Evolutionary conservation across 1,140 invertebrate genomes (phyloP).

Genomic region (Drosophila sturtevanti): DNA sequence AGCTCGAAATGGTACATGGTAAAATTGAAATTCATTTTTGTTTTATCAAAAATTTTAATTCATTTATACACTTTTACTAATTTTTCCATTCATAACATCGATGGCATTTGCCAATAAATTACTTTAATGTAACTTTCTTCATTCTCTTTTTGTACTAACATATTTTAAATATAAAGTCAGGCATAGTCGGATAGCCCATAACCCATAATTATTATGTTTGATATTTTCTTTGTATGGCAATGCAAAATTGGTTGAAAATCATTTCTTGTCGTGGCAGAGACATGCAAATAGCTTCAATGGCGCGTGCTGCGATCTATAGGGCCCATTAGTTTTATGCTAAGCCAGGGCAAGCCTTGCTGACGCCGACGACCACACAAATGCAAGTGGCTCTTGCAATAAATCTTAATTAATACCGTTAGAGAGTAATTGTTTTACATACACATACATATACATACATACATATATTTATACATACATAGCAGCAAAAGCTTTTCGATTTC

Average conservation of each 20-base stretch:
- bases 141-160: not conserved
- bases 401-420: constrained; percentile 63
- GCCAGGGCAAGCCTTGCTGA: not conserved
- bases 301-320: constrained; percentile 20
- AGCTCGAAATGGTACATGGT: not conserved
- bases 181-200: constrained; percentile 35
- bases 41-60: not conserved
- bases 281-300: constrained; percentile 47
- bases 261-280: constrained; percentile 34
- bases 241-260: constrained; percentile 47
- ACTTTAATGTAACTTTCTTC: not conserved
- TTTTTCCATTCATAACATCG: not conserved
- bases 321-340: constrained; percentile 7
- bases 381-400: constrained; percentile 55
- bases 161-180: constrained; percentile 30
- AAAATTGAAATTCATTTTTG: not conserved
- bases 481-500: constrained; percentile 13
- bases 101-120: not conserved
- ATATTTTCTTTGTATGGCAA: constrained; percentile 40
- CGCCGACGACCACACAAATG: constrained; percentile 36
- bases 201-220: constrained; percentile 38
- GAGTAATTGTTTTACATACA: constrained; percentile 27
- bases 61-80: not conserved
- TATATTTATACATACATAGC: not conserved
- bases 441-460: not conserved